Evolutionary conservation across 2,797 vertebrate genomes (phyloP).

Genomic region (Leucoraja ocellata): DNA sequence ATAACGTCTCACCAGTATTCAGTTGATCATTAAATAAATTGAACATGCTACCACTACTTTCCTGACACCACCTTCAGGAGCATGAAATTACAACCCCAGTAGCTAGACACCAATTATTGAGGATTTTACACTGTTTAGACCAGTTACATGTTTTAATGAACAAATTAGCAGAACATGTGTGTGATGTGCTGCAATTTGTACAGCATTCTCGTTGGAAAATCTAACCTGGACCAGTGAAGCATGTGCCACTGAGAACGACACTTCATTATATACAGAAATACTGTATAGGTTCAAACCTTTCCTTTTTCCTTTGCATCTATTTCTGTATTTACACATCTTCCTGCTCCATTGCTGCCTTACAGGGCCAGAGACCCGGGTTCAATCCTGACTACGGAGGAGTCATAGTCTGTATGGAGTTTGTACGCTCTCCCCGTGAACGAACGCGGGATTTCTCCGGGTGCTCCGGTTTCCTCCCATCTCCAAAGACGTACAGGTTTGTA

Average conservation of each 20-base stretch:
- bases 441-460: too few relatives aligned
- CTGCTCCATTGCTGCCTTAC: neutral
- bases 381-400: too few relatives aligned
- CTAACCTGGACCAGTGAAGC: neutral
- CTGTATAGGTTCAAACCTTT: neutral
- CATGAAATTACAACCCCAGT: neutral
- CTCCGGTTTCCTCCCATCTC: too few relatives aligned
- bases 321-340: neutral
- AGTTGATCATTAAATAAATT: neutral
- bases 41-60: neutral
- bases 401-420: too few relatives aligned
- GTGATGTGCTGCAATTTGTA: neutral
- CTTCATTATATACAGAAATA: neutral
- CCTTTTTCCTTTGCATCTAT: neutral
- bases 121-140: neutral
- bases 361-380: too few relatives aligned
- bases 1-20: neutral
- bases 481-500: too few relatives aligned
- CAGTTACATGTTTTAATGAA: conserved; percentile 22
- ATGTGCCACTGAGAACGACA: neutral
- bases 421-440: too few relatives aligned
- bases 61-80: neutral
- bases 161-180: neutral
- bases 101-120: neutral
- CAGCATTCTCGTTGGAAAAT: neutral